phyloP scores from a whole-genome alignment of 2,113 vertebrate genomes.

The Cygnus atratus region DNA sequence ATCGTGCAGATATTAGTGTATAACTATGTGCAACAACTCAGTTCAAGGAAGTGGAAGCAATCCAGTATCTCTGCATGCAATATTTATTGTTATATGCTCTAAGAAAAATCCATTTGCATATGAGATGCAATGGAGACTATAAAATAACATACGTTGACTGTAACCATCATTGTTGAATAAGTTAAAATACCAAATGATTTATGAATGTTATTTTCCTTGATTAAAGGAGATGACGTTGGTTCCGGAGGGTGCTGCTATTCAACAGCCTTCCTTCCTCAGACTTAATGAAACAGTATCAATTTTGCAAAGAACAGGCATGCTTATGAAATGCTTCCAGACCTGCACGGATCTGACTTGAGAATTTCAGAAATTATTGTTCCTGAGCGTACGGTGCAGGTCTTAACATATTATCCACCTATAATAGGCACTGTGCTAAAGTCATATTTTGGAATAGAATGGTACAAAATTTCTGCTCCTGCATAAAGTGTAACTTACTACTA shows the following conservation, averaged over 20 bases:
- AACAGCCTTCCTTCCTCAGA: not conserved
- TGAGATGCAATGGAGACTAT: not conserved
- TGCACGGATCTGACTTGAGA: not conserved
- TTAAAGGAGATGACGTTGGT: not conserved
- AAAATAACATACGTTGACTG: not conserved
- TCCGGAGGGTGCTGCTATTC: not conserved
- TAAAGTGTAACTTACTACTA: not conserved
- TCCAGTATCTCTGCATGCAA: not conserved
- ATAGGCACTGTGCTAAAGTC: not conserved
- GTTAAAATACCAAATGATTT: not conserved
- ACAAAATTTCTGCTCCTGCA: not conserved
- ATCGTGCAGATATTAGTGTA: not conserved
- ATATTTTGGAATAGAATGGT: not conserved
- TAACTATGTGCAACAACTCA: not conserved
- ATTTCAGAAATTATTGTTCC: not conserved
- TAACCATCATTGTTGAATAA: not conserved
- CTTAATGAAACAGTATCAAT: not conserved
- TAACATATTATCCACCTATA: not conserved
- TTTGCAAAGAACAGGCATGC: not conserved
- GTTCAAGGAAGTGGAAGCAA: not conserved
- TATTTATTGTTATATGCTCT: not conserved
- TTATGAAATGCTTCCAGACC: not conserved
- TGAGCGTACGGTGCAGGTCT: not conserved
- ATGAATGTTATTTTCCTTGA: not conserved
- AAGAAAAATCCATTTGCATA: not conserved